Evolutionary conservation across 2,888 invertebrate genomes (phyloP), one percentile per base, ranked within the genome.

Genomic region (Ectemnius continuus): DNA sequence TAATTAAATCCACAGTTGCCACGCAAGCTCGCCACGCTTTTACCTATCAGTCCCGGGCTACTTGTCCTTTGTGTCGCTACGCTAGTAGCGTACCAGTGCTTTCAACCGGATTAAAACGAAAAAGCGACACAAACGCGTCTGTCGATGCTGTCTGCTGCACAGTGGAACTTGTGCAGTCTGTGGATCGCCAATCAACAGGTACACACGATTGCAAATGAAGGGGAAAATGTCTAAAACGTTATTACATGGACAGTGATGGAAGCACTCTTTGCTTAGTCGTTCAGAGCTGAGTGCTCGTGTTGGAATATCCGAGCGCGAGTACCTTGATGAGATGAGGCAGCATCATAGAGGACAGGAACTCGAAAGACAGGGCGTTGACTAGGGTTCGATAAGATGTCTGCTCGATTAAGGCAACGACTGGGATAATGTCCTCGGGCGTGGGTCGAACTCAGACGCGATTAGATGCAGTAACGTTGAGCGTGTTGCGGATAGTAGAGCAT

Each of bases 71-170:
- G 57, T 57, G 65, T 14, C 5, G 23, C 8, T 2, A 2, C 18
- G 6, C 45, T 45, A 52, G 61, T 67, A 59, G 66, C 47, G 36
- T 36, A 36, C 56, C 68, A 1, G 5, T 14, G 52, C 52, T 68
- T 71, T 68, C 45, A 76, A 75, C 67, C 61, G 61, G 67, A 68
- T 76, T 75, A 71, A 71, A 71, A 71, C 70, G 57, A 58, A 52
- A n/a, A 60, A 36, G 13, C 47, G 16, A 59, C 23, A 36, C 36
- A 36, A 36, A 5, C 4, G 1, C 45, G 11, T n/a, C n/a, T 20
- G 28, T 1, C 13, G 52, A 14, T 59, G 8, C 45, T 23, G 3
- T 23, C 63, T 28, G 26, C 4, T n/a, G 20, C 36, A 52, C 48
- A 52, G 18, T 8, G 8, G 16, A 18, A 62, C 60, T n/a, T n/a